Evolutionary conservation across 2,888 invertebrate species (phyloP), one percentile per base, ranked within the genome.

Genomic region (Rhingia campestris): DNA sequence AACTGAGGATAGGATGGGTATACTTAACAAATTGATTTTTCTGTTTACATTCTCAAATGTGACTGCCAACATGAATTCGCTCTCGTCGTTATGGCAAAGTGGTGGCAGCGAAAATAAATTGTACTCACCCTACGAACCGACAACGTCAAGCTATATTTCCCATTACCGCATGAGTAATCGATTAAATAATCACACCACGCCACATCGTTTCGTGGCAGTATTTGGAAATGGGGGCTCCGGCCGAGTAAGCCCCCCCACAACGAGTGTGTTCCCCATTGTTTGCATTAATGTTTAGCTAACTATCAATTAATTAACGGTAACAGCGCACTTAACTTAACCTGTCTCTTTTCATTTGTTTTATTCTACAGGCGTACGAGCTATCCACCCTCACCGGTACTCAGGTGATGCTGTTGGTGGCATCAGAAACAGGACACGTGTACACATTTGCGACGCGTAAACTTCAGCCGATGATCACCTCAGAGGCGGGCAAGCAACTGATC

Each of bases 381-480:
- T 99, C 99, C 82, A 99, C 99, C 87, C 92, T 99, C 91, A 99
- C 99, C 86, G 99, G 99, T 69, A 99, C 99, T 41, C 99, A 99
- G 93, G 99, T 99, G 92, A 99, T 99, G 99, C 93, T 99, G 89
- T 93, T 99, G 90, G 99, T 99, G 87, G 99, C 99, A 82, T 98
- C 98, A 86, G 99, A 99, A 92, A 99, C 99, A 22, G 99, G 99
- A 69, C 99, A 99, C 93, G 99, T 99, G 89, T 99, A 99, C 93
- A 99, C 99, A 86, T 99, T 99, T 93, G 99, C 99, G 86, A 99
- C 99, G 88, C 95, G 98, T 88, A 98, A 98, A 92, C 94, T 99
- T 69, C 98, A 99, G 92, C 99, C 99, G 87, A 99, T 99, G 99
- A 99, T 99, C 92, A 99, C 98, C 58, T 98, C 98, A 88, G 97